Percentiles rank a stretch among this genome's conserved stretches.
These are phyloP conservation scores for Cinclus cinclus DNA, from an alignment of 2,113 vertebrate genomes.

Conservation along the genomic window DNA sequence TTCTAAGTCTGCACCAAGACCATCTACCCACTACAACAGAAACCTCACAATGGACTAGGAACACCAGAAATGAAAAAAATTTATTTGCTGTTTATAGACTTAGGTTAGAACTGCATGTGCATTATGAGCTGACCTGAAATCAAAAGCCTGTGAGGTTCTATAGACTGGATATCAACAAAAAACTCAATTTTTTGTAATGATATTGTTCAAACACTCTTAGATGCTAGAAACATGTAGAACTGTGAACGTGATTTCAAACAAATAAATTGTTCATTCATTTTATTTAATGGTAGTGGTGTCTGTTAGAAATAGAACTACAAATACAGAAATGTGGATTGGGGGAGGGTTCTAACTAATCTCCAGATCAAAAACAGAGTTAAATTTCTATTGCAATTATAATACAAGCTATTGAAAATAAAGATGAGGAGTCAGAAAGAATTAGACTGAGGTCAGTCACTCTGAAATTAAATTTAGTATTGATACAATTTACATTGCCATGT, in stretches of 20 bases:
- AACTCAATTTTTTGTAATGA: fast-evolving
- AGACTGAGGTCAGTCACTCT: neutral
- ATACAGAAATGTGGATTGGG: neutral
- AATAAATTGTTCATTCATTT: neutral
- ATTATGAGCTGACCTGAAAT: neutral
- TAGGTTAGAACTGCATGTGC: neutral
- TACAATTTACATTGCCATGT: neutral
- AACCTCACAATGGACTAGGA: neutral
- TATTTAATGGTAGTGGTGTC: neutral
- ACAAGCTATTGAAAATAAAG: neutral
- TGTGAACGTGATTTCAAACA: neutral
- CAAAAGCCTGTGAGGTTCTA: neutral
- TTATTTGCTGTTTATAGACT: neutral
- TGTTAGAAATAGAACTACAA: neutral
- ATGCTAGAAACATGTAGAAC: neutral
- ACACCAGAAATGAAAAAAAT: neutral
- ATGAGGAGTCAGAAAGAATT: neutral
- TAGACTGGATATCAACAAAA: neutral
- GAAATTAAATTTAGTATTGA: neutral
- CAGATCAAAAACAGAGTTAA: neutral
- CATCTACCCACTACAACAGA: neutral
- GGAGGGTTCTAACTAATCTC: neutral
- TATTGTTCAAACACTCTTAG: neutral
- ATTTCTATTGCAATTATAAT: neutral
- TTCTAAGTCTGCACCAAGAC: neutral